Percentiles rank a stretch among this genome's conserved stretches.
phyloP scores from a whole-genome alignment of 2,888 invertebrate genomes.

The Noctua pronuba region DNA sequence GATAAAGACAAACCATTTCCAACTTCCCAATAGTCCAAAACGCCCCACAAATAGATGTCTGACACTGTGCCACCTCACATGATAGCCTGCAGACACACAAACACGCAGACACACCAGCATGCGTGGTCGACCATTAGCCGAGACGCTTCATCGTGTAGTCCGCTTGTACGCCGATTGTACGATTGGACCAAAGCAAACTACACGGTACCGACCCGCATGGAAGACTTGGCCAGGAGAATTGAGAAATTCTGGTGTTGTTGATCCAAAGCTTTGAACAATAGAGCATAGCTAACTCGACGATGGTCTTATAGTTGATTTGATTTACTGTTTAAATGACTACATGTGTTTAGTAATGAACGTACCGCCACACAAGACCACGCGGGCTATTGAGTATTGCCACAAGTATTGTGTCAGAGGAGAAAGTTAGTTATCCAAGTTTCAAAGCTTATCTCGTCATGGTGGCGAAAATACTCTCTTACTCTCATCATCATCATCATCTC shows the following conservation, averaged over 20 bases:
- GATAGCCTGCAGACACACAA: background rate
- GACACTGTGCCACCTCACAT: background rate
- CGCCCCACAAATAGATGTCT: background rate
- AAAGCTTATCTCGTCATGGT: background rate
- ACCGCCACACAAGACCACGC: background rate
- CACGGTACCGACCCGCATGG: too few relatives aligned
- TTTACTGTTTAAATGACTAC: background rate
- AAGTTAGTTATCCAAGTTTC: background rate
- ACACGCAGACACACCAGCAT: background rate
- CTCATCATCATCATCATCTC: too few relatives aligned
- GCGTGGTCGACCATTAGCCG: constrained; percentile 8
- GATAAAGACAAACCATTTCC: background rate
- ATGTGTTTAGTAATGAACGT: background rate
- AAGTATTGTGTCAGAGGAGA: background rate
- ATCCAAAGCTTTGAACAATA: background rate
- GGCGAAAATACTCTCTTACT: background rate
- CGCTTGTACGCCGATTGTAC: constrained; percentile 11
- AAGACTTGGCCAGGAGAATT: background rate
- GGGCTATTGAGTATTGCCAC: background rate
- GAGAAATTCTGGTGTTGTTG: background rate
- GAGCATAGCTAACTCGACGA: background rate
- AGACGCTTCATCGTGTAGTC: constrained; percentile 7
- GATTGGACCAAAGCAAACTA: background rate
- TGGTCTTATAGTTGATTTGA: background rate
- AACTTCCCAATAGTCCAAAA: background rate